Conservation (phyloP, 1,140 invertebrate species). For the Rhizoglyphus robini region DNA sequence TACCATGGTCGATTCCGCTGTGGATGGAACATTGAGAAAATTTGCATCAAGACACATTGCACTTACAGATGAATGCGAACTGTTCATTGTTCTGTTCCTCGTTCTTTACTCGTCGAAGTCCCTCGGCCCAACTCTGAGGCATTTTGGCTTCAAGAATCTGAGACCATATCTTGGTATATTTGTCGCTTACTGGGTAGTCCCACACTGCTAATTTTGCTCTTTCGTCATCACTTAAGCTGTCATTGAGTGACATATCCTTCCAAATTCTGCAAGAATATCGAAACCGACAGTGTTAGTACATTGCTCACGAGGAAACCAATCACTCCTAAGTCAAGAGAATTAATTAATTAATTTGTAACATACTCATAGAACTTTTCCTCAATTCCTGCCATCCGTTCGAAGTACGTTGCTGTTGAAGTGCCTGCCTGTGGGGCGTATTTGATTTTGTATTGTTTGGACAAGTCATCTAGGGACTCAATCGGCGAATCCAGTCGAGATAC, state of each 20-base stretch:
- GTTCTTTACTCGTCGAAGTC: conserved; percentile 49
- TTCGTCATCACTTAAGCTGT: conserved; percentile 71
- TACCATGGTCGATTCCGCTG: conserved; percentile 80
- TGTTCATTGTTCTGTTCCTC: conserved; percentile 48
- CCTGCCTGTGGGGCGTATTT: conserved; percentile 74
- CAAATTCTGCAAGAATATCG: conserved; percentile 56
- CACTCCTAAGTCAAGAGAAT: not conserved
- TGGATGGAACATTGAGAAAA: conserved; percentile 19
- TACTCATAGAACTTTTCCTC: conserved; percentile 69
- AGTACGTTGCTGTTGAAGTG: conserved; percentile 77
- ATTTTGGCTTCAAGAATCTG: conserved; percentile 81
- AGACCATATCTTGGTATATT: conserved; percentile 96
- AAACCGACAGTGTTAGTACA: conserved; percentile 6
- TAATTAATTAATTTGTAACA: not conserved
- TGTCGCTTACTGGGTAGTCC: conserved; percentile 97
- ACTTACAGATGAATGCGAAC: conserved; percentile 69
- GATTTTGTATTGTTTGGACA: conserved; percentile 70
- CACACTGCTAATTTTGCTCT: conserved; percentile 86
- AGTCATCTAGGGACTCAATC: conserved; percentile 78
- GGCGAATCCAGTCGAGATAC: conserved; percentile 81
- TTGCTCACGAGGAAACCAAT: not conserved
- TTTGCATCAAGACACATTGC: conserved; percentile 24
- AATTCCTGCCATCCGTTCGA: conserved; percentile 88
- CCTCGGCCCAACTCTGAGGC: conserved; percentile 51
- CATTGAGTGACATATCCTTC: conserved; percentile 93